Evolutionary conservation across 2,888 invertebrate species (phyloP), one percentile per base, ranked within the genome.

Genomic region (Leptinotarsa rubiginosa): DNA sequence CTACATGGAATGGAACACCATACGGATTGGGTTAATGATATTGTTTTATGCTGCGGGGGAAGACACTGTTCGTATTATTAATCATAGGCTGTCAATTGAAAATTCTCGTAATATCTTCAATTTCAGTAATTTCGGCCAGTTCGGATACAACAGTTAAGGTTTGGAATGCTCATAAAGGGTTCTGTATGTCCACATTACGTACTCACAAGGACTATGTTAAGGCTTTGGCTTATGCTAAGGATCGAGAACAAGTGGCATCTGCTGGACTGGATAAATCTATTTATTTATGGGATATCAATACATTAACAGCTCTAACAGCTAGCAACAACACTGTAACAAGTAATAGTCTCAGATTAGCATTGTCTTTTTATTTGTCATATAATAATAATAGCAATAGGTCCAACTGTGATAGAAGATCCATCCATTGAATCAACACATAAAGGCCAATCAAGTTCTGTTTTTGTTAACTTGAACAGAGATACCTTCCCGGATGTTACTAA

Each of bases 1-100:
- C 91, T 97, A 76, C 96, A 97, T 86, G 97, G 98, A 47, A 97
- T 99, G 97, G 99, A 99, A 87, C 99, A 99, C 88, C 99, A 99
- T 87, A 99, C 98, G 3, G 99, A 99, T 88, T 99, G 99, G 99
- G 98, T 99, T 67, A 99, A 99, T 88, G 99, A 99, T 89, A 97
- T 99, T 86, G 96, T 99, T 54, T 90, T 99, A 47, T 99, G 99
- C 87, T 98, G 98, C 88, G 96, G 96, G 79, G 99, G 99, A 52
- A 94, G 96, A 87, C 97, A 98, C 88, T 92, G 96, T 96, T 89
- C 89, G 91, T 89, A 72, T 49, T 50, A 15, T 41, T 12, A 12
- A 0, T 41, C 41, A 12, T 41, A 10, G 41, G 41, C 18, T n/a
- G 16, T 18, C 16, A n/a, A 41, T 49, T 69, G 54, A 69, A 47